phyloP scores from a whole-genome alignment of 2,888 invertebrate genomes.

The Trilocha varians region DNA sequence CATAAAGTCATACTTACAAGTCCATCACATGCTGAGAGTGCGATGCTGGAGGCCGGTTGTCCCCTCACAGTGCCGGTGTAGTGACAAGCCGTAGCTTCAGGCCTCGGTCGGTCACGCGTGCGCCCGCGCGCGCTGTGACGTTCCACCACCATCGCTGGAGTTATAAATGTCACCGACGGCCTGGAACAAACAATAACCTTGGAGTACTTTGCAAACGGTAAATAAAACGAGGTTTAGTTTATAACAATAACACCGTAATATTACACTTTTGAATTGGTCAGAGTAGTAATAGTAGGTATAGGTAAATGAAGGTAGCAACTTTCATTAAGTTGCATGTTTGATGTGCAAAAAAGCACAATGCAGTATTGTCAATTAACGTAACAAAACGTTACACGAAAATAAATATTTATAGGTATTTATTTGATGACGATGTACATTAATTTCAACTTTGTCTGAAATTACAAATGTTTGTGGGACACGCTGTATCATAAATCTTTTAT shows the following conservation, averaged over 20 bases:
- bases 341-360: no score
- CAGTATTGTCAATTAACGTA: no score
- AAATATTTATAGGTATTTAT: no score
- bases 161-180: conserved; percentile 78
- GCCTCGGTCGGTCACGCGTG: conserved; percentile 62
- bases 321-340: no score
- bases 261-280: no score
- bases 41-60: conserved; percentile 79
- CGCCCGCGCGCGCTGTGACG: conserved; percentile 69
- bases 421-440: not conserved
- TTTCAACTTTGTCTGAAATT: not conserved
- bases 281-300: no score
- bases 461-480: not conserved
- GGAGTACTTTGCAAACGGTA: not conserved
- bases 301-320: no score
- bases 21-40: conserved; percentile 87
- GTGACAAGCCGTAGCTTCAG: conserved; percentile 78
- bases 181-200: conserved; percentile 50
- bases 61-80: conserved; percentile 84
- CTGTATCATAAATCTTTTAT: no score
- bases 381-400: no score
- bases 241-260: no score
- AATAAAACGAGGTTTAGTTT: no score
- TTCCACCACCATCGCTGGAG: conserved; percentile 82
- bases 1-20: conserved; percentile 76